Evolutionary conservation across 2,888 invertebrate species (phyloP).

Genomic region (Neocrepidodera transversa): DNA sequence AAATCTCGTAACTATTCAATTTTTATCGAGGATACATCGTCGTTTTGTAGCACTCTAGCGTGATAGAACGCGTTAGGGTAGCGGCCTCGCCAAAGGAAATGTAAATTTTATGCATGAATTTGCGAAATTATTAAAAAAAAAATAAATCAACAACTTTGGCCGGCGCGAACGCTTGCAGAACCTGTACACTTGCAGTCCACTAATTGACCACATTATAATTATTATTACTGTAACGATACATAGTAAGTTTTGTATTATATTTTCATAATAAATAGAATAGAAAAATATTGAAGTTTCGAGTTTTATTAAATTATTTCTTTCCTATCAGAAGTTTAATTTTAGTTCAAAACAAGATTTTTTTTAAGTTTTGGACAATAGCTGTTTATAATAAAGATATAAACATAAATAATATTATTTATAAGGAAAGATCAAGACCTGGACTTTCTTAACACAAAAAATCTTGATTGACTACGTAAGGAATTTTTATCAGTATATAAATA

Average conservation of each 20-base stretch:
- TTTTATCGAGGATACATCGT: slow-evolving; percentile 45
- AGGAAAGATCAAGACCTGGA: no score
- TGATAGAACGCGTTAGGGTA: slow-evolving; percentile 53
- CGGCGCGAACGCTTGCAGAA: slow-evolving; percentile 53
- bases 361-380: no score
- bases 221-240: slow-evolving; percentile 58
- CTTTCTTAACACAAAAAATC: no score
- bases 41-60: slow-evolving; percentile 51
- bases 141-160: slow-evolving; percentile 44
- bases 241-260: slow-evolving; percentile 64
- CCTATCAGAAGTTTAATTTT: no score
- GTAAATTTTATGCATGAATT: slow-evolving; percentile 33
- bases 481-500: no score
- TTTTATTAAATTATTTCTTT: neutral
- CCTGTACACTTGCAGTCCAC: slow-evolving; percentile 61
- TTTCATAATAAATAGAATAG: slow-evolving; percentile 64
- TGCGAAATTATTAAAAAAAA: slow-evolving; percentile 34
- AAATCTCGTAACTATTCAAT: slow-evolving; percentile 8
- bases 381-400: no score
- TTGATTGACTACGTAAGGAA: no score
- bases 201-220: slow-evolving; percentile 60
- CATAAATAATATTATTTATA: no score
- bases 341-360: no score
- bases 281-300: slow-evolving; percentile 51
- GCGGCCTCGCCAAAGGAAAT: slow-evolving; percentile 52